Evolutionary conservation across 2,888 invertebrate species (phyloP).

Genomic region (Tholera decimalis): DNA sequence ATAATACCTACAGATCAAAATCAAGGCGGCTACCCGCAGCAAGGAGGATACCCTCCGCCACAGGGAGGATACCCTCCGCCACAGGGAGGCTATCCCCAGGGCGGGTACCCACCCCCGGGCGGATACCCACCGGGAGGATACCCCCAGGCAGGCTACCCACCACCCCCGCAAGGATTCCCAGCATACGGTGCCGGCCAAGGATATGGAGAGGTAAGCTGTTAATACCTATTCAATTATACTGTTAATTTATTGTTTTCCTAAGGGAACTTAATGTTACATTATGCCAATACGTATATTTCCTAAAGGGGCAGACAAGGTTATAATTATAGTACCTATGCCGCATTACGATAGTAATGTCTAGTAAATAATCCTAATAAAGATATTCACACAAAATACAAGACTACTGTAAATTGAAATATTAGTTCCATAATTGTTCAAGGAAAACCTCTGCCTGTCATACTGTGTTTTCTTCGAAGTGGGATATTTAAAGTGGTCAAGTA

Average conservation of each 20-base stretch:
- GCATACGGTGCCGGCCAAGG: conserved; percentile 76
- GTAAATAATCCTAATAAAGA: neutral
- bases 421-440: neutral
- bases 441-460: neutral
- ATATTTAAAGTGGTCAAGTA: neutral
- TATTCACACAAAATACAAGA: too few relatives aligned
- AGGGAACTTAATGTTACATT: too few relatives aligned
- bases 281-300: too few relatives aligned
- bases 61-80: conserved; percentile 80
- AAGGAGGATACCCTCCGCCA: conserved; percentile 76
- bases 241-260: neutral
- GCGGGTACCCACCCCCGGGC: conserved; percentile 72
- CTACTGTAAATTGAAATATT: neutral
- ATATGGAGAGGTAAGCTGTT: conserved; percentile 81
- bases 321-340: too few relatives aligned
- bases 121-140: conserved; percentile 79
- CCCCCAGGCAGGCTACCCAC: conserved; percentile 82
- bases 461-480: neutral
- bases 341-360: too few relatives aligned
- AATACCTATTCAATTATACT: neutral
- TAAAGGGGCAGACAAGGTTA: too few relatives aligned
- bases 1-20: conserved; percentile 76
- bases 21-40: conserved; percentile 78
- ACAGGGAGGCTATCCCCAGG: conserved; percentile 78
- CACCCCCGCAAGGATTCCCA: conserved; percentile 77